These are phyloP conservation scores for Mylabris phalerata DNA, from an alignment of 1,140 invertebrate genomes.

Conservation along the genomic window DNA sequence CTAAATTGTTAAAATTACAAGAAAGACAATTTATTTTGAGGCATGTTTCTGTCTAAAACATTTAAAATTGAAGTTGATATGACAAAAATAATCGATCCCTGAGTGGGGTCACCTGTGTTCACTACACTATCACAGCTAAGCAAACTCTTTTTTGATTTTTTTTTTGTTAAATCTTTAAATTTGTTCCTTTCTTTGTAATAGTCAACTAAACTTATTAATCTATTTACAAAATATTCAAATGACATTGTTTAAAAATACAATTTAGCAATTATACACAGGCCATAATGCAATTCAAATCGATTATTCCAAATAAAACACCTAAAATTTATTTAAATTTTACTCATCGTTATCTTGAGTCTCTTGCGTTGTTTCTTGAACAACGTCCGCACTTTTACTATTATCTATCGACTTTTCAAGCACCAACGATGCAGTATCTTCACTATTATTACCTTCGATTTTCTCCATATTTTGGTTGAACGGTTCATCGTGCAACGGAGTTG, in stretches of 20 bases:
- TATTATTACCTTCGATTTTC: background rate
- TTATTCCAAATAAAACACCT: background rate
- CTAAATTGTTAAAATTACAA: background rate
- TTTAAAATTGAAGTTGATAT: background rate
- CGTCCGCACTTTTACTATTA: background rate
- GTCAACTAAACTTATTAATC: conserved; percentile 1
- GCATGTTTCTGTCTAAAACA: conserved; percentile 6
- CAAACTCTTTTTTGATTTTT: background rate
- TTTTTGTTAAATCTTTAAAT: conserved; percentile 2
- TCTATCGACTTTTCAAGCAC: background rate
- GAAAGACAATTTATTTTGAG: conserved; percentile 13
- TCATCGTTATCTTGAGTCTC: background rate
- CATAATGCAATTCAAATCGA: background rate
- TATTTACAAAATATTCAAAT: conserved; percentile 7
- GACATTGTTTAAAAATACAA: too few species aligned
- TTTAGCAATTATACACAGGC: too few species aligned
- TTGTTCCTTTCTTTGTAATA: background rate
- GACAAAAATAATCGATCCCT: conserved; percentile 4
- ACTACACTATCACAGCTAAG: conserved; percentile 36
- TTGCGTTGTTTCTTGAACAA: background rate
- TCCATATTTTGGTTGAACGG: background rate
- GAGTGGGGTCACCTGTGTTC: conserved; percentile 33
- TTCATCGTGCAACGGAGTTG: conserved; percentile 19
- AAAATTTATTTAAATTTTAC: conserved; percentile 2
- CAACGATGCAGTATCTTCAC: too few species aligned